Conservation (phyloP, 2,888 invertebrate genomes). For the Yponomeuta evonymella region DNA sequence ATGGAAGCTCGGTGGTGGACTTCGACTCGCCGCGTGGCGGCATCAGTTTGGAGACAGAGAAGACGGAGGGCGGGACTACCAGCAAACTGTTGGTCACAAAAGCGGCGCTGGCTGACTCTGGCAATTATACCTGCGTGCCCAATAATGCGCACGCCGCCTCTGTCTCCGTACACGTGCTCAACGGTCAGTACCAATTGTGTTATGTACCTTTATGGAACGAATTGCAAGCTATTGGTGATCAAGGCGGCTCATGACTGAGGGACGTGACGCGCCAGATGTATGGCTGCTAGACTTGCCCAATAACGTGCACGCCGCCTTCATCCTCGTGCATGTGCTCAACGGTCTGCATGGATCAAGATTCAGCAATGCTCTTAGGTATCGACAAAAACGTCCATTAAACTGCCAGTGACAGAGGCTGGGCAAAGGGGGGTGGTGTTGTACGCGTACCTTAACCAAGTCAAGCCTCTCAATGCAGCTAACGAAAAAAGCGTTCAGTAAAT, state of each 20-base stretch:
- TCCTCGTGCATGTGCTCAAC: not conserved
- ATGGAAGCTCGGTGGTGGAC: conserved; percentile 87
- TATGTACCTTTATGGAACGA: too few species aligned
- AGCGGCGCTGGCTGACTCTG: conserved; percentile 88
- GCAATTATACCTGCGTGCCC: conserved; percentile 93
- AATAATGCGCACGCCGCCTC: conserved; percentile 88
- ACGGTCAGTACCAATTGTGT: conserved; percentile 70
- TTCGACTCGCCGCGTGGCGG: conserved; percentile 90
- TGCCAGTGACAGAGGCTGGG: too few species aligned
- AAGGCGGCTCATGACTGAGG: too few species aligned
- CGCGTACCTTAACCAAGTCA: too few species aligned
- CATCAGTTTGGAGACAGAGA: conserved; percentile 92
- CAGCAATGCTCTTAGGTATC: not conserved
- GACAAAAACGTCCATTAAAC: too few species aligned
- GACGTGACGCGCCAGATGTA: too few species aligned
- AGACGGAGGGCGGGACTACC: conserved; percentile 89
- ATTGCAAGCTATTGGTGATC: too few species aligned
- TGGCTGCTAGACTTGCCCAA: not conserved
- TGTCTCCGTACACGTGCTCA: conserved; percentile 89
- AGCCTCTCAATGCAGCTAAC: too few species aligned
- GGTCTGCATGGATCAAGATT: not conserved
- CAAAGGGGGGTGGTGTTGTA: too few species aligned
- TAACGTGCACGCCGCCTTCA: not conserved
- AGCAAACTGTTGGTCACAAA: conserved; percentile 90
- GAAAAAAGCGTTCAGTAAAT: too few species aligned